Evolutionary conservation across 2,113 vertebrate genomes (phyloP).

Genomic region (Eulemur macaco): DNA sequence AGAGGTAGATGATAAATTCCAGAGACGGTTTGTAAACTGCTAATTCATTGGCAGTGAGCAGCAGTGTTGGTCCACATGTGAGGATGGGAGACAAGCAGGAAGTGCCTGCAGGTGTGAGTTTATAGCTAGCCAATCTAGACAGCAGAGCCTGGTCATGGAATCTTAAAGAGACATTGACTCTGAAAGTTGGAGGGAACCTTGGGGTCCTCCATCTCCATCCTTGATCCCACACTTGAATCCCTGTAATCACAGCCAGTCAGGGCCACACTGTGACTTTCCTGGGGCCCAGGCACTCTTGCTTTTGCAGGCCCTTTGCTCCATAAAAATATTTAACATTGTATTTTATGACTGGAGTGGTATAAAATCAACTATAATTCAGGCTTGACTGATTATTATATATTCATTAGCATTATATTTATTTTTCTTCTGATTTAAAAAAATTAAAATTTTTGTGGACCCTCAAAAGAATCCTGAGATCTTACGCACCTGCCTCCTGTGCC

Average conservation of each 20-base stretch:
- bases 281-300: neutral
- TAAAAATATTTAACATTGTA: neutral
- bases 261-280: neutral
- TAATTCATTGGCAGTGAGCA: neutral
- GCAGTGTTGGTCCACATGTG: neutral
- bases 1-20: neutral
- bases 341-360: neutral
- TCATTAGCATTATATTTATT: neutral
- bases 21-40: neutral
- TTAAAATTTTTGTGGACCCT: neutral
- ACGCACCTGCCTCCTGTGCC: neutral
- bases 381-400: neutral
- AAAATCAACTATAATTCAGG: neutral
- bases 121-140: neutral
- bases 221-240: neutral
- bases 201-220: neutral
- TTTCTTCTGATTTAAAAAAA: constrained; percentile 36
- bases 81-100: neutral
- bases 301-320: neutral
- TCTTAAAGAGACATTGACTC: neutral
- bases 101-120: neutral
- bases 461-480: neutral
- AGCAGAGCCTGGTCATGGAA: neutral
- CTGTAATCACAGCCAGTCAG: neutral
- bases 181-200: neutral